phyloP scores from a whole-genome alignment of 2,113 vertebrate genomes.

The Rhinogobius similis region DNA sequence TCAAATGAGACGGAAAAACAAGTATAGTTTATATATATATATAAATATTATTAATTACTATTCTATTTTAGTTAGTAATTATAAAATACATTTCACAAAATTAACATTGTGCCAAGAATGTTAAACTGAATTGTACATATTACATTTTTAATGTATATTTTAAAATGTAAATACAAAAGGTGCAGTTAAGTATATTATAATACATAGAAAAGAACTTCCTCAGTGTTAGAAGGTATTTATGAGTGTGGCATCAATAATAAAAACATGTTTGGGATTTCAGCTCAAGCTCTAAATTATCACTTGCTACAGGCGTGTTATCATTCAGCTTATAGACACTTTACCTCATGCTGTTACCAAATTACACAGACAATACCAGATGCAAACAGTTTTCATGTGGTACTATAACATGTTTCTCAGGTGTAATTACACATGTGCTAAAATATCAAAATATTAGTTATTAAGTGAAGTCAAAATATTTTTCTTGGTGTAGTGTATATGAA shows the following conservation, averaged over 20 bases:
- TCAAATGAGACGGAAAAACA: not conserved
- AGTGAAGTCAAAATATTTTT: constrained; percentile 2
- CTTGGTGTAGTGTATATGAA: not conserved
- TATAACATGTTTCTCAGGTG: not conserved
- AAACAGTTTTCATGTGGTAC: constrained; percentile 39
- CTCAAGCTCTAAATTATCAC: constrained; percentile 73
- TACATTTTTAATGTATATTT: not conserved
- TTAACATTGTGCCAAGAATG: not conserved
- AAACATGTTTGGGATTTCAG: constrained; percentile 69
- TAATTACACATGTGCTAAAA: not conserved
- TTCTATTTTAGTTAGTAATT: not conserved
- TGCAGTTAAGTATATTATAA: not conserved
- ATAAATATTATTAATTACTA: not conserved
- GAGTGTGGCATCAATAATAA: constrained; percentile 48
- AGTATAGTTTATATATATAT: not conserved
- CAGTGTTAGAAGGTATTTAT: constrained; percentile 15
- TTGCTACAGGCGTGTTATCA: constrained; percentile 55
- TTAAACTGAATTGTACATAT: not conserved
- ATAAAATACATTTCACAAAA: not conserved
- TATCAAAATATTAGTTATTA: not conserved
- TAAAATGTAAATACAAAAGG: not conserved
- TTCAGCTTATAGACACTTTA: constrained; percentile 56
- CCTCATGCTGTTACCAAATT: constrained; percentile 60
- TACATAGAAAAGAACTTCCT: constrained; percentile 8
- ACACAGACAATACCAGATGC: not conserved